Base-by-base conservation (phyloP, 2,797 vertebrate genomes). In the Spizella passerina region DNA sequence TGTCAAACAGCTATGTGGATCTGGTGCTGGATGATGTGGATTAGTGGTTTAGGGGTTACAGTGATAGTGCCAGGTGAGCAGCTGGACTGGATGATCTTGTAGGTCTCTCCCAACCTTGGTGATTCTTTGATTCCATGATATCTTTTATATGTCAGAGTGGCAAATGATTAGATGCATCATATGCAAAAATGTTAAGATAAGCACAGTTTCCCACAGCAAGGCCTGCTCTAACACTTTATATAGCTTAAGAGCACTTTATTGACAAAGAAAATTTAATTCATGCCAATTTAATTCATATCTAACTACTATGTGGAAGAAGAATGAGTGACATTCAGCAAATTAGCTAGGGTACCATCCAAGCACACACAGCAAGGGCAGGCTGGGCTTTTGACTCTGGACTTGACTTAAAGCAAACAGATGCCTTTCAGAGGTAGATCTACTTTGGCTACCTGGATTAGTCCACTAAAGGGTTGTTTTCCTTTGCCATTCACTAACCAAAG, bases 371-470 rank as follows among this genome's bases (percentile, higher is more conserved):
- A 78, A 68, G 8, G 30, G 22, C 69, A 81, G 43, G 44, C 39
- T 72, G 53, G 39, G 39, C 32, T 88, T 95, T 82, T 68, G 50
- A 69, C 69, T 91, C 22, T 1, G 1, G 55, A 59, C 50, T 69
- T 78, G n/a, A 72, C 46, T 81, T 80, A 85, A 87, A 91, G 80
- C 55, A 85, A 94, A 72, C 39, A 70, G 19, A 55, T 59, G 24
- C 41, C 85, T 76, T 91, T 83, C 59, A 90, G 59, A 90, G 59
- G 63, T 75, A 86, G 66, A 93, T 75, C 63, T 79, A 7, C 39
- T 86, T n/a, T 17, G 39, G 55, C 47, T 83, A 88, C 83, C 83
- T 86, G 46, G 71, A 82, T 90, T 90, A 94, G 86, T 22, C n/a
- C 64, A 78, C 64, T 84, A 53, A 79, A 71, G 21, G 12, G 14